A percentile compares a stretch with the other conserved stretches of the same genome.
Evolutionary conservation across 2,888 invertebrate species (phyloP).

Genomic region (Drosophila suboccidentalis): DNA sequence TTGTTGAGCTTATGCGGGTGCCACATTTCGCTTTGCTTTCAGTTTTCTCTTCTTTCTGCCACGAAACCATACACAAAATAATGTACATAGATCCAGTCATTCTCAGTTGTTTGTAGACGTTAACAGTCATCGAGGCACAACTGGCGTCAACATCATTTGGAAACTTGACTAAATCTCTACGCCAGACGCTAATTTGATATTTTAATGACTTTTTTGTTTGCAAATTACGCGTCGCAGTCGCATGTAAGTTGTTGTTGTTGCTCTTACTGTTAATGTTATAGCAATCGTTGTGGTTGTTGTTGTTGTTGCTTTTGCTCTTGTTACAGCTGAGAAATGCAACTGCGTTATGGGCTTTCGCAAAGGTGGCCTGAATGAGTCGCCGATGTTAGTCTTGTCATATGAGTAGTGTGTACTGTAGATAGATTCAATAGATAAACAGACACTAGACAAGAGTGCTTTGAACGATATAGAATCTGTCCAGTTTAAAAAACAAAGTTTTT

Average conservation of each 20-base stretch:
- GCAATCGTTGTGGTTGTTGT: conserved; percentile 8
- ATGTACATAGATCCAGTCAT: conserved; percentile 19
- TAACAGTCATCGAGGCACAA: conserved; percentile 40
- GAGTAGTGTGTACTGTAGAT: conserved; percentile 13
- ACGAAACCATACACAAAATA: conserved; percentile 17
- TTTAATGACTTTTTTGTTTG: conserved; percentile 73
- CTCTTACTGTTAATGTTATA: conserved; percentile 4
- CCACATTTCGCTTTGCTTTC: conserved; percentile 58
- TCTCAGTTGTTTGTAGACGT: conserved; percentile 43
- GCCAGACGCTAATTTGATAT: conserved; percentile 76
- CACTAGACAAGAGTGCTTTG: background rate
- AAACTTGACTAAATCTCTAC: conserved; percentile 58
- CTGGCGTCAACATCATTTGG: conserved; percentile 45
- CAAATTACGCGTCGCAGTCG: conserved; percentile 58
- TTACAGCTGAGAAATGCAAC: conserved; percentile 18
- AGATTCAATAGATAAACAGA: background rate
- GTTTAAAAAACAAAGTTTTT: background rate
- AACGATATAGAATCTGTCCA: background rate
- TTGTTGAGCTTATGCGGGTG: conserved; percentile 59
- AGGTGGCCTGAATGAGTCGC: conserved; percentile 29
- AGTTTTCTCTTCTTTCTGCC: conserved; percentile 40
- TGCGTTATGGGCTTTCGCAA: conserved; percentile 7
- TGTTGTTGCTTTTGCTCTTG: conserved; percentile 1
- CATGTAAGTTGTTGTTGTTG: conserved; percentile 27
- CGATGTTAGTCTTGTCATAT: conserved; percentile 1